Evolutionary conservation across 2,888 invertebrate genomes (phyloP).

Genomic region (Lingula anatina): DNA sequence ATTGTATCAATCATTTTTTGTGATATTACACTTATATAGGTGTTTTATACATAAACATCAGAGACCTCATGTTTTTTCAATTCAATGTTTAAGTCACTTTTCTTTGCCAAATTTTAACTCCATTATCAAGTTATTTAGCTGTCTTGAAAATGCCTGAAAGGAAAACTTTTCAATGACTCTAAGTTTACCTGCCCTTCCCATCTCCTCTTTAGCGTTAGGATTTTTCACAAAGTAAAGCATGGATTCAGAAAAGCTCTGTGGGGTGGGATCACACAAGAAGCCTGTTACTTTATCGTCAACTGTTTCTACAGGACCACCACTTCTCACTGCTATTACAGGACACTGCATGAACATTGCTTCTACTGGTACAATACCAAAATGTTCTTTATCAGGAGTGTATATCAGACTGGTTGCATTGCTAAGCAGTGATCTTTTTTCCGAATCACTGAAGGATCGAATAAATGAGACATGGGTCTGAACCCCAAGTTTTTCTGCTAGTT

Average conservation of each 20-base stretch:
- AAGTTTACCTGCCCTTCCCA: slow-evolving; percentile 71
- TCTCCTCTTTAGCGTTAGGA: slow-evolving; percentile 59
- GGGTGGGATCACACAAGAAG: slow-evolving; percentile 55
- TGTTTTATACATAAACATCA: too few relatives aligned
- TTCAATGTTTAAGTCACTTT: too few relatives aligned
- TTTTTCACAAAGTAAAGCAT: slow-evolving; percentile 68
- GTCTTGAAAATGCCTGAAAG: slow-evolving; percentile 67
- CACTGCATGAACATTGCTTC: slow-evolving; percentile 94
- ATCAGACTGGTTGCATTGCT: slow-evolving; percentile 71
- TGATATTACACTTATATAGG: too few relatives aligned
- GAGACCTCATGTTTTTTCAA: too few relatives aligned
- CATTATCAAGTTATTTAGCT: slow-evolving; percentile 31
- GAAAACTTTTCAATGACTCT: slow-evolving; percentile 78
- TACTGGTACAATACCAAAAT: slow-evolving; percentile 98
- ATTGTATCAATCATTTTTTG: too few relatives aligned
- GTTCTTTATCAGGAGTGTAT: slow-evolving; percentile 95
- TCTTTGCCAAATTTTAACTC: slow-evolving; percentile 4
- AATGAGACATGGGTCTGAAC: slow-evolving; percentile 67
- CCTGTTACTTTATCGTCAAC: slow-evolving; percentile 57
- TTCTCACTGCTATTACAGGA: slow-evolving; percentile 91
- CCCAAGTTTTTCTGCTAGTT: slow-evolving; percentile 59
- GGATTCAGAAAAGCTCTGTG: slow-evolving; percentile 70
- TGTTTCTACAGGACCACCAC: slow-evolving; percentile 94
- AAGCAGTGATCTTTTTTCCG: slow-evolving; percentile 77
- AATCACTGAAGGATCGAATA: slow-evolving; percentile 80